Conservation (phyloP, 2,888 invertebrate genomes). For the Caenorhabditis sp. region DNA sequence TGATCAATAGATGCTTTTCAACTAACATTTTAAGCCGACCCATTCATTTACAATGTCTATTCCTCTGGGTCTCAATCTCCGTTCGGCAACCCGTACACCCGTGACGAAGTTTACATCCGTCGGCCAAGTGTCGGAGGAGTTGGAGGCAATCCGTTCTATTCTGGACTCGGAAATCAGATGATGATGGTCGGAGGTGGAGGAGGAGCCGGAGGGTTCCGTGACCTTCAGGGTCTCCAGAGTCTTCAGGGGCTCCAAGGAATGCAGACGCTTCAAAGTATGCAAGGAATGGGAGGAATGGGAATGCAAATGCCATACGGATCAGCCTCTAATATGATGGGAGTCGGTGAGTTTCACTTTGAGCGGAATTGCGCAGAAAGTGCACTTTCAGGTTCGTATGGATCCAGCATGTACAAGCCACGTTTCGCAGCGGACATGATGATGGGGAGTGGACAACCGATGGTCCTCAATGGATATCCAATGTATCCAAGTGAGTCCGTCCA, state of each 20-base stretch:
- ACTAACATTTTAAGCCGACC: constrained; percentile 15
- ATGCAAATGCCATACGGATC: constrained; percentile 30
- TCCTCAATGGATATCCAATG: constrained; percentile 54
- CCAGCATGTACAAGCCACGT: constrained; percentile 46
- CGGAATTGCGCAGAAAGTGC: too few species aligned
- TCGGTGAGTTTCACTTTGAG: constrained; percentile 22
- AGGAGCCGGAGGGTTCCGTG: constrained; percentile 9
- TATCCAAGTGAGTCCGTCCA: constrained; percentile 34
- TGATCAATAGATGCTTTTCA: background rate
- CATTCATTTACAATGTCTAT: constrained; percentile 46
- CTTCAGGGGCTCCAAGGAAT: background rate
- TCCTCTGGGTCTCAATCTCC: constrained; percentile 27
- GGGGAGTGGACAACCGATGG: constrained; percentile 32
- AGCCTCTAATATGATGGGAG: constrained; percentile 32
- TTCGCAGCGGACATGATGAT: constrained; percentile 38
- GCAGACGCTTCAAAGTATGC: constrained; percentile 9
- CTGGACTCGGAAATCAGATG: constrained; percentile 36
- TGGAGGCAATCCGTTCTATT: constrained; percentile 22
- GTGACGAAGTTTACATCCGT: constrained; percentile 47
- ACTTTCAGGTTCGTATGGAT: constrained; percentile 32
- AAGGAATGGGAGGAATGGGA: constrained; percentile 19
- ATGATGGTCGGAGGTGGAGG: constrained; percentile 26
- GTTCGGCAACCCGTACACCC: constrained; percentile 24
- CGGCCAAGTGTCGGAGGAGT: constrained; percentile 35
- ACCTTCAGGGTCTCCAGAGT: background rate